A percentile compares a stretch with the other conserved stretches of the same genome.
Evolutionary conservation across 2,888 invertebrate genomes (phyloP).

Genomic region (Terebella lapidaria): DNA sequence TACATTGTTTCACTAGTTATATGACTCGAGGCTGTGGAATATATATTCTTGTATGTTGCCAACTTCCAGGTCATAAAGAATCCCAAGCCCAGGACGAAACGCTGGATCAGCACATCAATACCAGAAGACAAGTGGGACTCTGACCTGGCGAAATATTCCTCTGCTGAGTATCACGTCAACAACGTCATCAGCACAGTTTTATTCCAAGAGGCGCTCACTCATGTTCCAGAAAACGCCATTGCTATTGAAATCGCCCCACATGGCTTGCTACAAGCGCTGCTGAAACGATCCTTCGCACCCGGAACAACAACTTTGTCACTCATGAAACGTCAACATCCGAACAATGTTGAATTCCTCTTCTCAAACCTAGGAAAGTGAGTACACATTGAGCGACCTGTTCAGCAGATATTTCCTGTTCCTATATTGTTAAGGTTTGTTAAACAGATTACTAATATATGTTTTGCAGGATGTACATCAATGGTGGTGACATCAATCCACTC

Average conservation of each 20-base stretch:
- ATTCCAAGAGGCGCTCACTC: conserved; percentile 80
- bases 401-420: no score
- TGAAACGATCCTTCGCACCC: conserved; percentile 74
- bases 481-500: conserved; percentile 70
- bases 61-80: conserved; percentile 67
- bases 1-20: no score
- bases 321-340: conserved; percentile 73
- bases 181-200: conserved; percentile 89
- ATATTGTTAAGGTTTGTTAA: no score
- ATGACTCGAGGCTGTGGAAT: no score
- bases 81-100: conserved; percentile 71
- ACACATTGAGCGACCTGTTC: no score
- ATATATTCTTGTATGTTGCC: no score
- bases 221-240: conserved; percentile 82
- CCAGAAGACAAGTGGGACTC: conserved; percentile 78
- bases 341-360: conserved; percentile 72
- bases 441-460: background rate
- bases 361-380: conserved; percentile 74
- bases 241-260: conserved; percentile 92
- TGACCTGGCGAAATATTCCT: conserved; percentile 73
- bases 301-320: conserved; percentile 76
- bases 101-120: conserved; percentile 92
- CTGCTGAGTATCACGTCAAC: conserved; percentile 92
- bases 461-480: conserved; percentile 68
- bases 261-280: conserved; percentile 85